phyloP scores from a whole-genome alignment of 1,140 invertebrate genomes.

The Drosophila bocki region DNA sequence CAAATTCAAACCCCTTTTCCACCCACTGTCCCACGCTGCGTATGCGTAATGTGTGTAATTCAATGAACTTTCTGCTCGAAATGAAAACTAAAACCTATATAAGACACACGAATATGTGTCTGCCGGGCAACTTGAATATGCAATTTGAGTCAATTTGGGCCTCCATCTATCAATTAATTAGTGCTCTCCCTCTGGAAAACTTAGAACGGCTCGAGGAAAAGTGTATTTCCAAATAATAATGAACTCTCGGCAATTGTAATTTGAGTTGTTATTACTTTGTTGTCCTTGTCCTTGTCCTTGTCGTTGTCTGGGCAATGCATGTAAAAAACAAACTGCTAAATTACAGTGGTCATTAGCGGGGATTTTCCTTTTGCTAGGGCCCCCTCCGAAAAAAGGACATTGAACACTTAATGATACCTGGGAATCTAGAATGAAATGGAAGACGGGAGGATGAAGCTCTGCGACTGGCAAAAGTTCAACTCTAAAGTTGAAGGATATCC shows the following conservation, averaged over 20 bases:
- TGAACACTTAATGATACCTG: conserved; percentile 44
- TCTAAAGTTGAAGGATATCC: background rate
- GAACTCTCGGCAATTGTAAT: conserved; percentile 36
- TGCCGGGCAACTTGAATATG: conserved; percentile 45
- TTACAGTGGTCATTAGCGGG: conserved; percentile 40
- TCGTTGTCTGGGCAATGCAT: conserved; percentile 35
- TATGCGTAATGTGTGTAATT: conserved; percentile 65
- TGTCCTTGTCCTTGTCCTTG: background rate
- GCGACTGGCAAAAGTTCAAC: background rate
- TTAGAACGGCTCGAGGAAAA: conserved; percentile 11
- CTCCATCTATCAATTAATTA: conserved; percentile 73
- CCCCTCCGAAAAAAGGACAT: conserved; percentile 13
- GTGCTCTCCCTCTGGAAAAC: conserved; percentile 38
- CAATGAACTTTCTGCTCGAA: conserved; percentile 53
- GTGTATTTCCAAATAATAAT: conserved; percentile 16
- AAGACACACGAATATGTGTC: background rate
- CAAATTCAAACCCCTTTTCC: too few relatives aligned
- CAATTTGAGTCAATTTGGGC: conserved; percentile 61
- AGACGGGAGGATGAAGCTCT: background rate
- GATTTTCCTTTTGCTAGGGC: conserved; percentile 5
- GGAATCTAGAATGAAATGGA: conserved; percentile 11
- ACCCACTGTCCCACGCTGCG: conserved; percentile 30
- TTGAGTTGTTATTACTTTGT: conserved; percentile 39
- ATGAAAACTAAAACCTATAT: conserved; percentile 49
- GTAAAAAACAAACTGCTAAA: conserved; percentile 13